Percentiles rank a stretch among this genome's conserved stretches.
phyloP scores from a whole-genome alignment of 2,888 invertebrate species.

The Tryphoninae sp. region DNA sequence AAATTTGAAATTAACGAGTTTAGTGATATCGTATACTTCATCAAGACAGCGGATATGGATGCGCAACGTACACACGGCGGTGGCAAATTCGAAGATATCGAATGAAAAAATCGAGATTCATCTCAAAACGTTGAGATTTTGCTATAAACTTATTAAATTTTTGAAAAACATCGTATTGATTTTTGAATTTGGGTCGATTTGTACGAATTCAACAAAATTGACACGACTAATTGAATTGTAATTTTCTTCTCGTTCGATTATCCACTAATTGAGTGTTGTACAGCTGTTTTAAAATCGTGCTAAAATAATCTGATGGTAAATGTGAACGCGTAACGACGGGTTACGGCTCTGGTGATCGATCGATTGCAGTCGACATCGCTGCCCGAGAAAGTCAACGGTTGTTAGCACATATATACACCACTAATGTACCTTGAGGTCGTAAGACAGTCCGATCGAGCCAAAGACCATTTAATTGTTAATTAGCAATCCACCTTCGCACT shows the following conservation, averaged over 20 bases:
- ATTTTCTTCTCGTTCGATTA: conserved; percentile 55
- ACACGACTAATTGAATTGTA: conserved; percentile 5
- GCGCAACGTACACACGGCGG: no score
- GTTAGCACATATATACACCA: conserved; percentile 38
- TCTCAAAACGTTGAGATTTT: no score
- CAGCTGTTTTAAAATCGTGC: conserved; percentile 15
- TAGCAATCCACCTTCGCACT: conserved; percentile 66
- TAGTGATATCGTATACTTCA: no score
- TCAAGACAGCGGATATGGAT: no score
- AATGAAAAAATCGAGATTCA: no score
- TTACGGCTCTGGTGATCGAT: conserved; percentile 49
- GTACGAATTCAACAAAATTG: background rate
- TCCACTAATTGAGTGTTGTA: conserved; percentile 53
- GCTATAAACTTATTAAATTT: no score
- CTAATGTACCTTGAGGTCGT: conserved; percentile 48
- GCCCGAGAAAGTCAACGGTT: conserved; percentile 54
- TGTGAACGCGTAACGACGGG: background rate
- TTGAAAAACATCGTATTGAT: no score
- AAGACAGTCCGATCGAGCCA: conserved; percentile 40
- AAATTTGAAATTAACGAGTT: no score
- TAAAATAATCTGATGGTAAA: background rate
- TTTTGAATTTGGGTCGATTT: no score
- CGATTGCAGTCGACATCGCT: conserved; percentile 33
- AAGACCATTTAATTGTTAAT: conserved; percentile 63
- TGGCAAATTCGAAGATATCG: no score